phyloP scores from a whole-genome alignment of 2,113 vertebrate genomes.

The Halcyon malimbica region DNA sequence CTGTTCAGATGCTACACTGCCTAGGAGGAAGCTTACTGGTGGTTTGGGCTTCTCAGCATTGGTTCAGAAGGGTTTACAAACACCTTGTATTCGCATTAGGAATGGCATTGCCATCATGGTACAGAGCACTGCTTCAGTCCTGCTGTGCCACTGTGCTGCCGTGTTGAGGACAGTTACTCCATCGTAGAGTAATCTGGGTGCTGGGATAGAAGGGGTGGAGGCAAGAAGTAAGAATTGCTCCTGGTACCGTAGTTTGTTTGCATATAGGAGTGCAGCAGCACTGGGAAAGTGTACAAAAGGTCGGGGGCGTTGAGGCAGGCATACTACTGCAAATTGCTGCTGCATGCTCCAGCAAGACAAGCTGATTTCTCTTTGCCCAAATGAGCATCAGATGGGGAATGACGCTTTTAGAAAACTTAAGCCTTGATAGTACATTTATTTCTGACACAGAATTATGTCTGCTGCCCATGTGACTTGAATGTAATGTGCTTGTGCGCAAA shows the following conservation, averaged over 20 bases:
- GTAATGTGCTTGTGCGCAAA: not conserved
- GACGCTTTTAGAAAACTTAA: not conserved
- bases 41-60: not conserved
- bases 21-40: not conserved
- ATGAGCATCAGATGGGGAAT: not conserved
- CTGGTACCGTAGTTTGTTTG: not conserved
- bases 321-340: not conserved
- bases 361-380: not conserved
- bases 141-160: not conserved
- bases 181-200: fast-evolving
- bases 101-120: fast-evolving
- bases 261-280: not conserved
- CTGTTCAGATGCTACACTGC: not conserved
- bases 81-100: not conserved
- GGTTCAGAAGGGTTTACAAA: not conserved
- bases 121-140: not conserved
- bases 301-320: fast-evolving
- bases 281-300: not conserved
- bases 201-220: not conserved
- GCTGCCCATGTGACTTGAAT: not conserved
- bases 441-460: not conserved
- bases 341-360: not conserved
- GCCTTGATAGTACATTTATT: not conserved
- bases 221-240: not conserved
- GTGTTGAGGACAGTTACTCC: not conserved